A percentile compares a stretch with the other conserved stretches of the same genome.
These are phyloP conservation scores for Denticeps clupeoides DNA, from an alignment of 2,797 vertebrate species.

Conservation along the genomic window DNA sequence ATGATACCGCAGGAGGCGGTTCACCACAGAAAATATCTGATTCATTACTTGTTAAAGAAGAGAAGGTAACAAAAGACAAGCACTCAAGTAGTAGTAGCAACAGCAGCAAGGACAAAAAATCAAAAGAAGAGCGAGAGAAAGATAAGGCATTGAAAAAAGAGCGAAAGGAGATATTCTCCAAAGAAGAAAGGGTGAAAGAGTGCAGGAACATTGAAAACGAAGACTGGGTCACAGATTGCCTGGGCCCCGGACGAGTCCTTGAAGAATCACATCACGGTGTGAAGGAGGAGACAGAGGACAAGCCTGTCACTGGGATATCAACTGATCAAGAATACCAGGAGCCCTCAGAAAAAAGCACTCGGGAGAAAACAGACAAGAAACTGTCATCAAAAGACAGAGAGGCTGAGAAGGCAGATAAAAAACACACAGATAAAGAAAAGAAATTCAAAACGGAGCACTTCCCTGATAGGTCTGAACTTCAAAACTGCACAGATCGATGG, in stretches of 20 bases:
- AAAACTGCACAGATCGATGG: conserved; percentile 69
- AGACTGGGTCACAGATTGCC: conserved; percentile 45
- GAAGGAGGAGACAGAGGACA: conserved; percentile 74
- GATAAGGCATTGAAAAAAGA: conserved; percentile 75
- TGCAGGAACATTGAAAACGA: conserved; percentile 39
- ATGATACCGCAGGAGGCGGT: conserved; percentile 64
- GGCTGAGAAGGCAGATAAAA: conserved; percentile 78
- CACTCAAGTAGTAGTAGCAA: conserved; percentile 44
- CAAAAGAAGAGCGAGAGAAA: conserved; percentile 77
- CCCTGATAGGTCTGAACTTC: conserved; percentile 71
- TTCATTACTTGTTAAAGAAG: conserved; percentile 69
- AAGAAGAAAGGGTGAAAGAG: conserved; percentile 65
- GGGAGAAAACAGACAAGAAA: conserved; percentile 79
- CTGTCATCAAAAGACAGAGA: conserved; percentile 76
- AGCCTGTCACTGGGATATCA: conserved; percentile 56
- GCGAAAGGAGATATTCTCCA: conserved; percentile 66
- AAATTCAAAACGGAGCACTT: conserved; percentile 75
- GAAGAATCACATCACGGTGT: conserved; percentile 49
- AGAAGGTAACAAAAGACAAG: conserved; percentile 74
- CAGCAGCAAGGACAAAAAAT: conserved; percentile 71
- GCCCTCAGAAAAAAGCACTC: conserved; percentile 69
- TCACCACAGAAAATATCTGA: conserved; percentile 69
- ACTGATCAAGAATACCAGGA: conserved; percentile 73
- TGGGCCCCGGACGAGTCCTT: conserved; percentile 45
- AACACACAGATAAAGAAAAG: conserved; percentile 81